Conservation (phyloP, 2,888 invertebrate species). For the Catocala fraxini region DNA sequence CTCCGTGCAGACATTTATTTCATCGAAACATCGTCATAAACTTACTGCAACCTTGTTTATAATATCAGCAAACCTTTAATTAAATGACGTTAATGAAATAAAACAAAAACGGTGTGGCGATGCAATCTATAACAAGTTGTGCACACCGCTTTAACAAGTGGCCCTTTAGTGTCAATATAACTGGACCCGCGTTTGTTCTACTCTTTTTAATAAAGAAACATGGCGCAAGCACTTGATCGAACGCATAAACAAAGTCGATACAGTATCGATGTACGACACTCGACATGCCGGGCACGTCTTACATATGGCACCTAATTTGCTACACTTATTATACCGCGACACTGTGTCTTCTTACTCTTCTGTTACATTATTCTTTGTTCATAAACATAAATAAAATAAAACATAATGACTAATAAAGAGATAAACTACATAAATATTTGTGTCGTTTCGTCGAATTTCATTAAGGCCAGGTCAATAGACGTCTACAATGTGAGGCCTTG, state of each 20-base stretch:
- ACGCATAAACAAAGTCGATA: conserved; percentile 33
- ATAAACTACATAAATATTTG: conserved; percentile 40
- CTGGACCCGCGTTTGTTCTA: conserved; percentile 27
- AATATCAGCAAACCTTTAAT: conserved; percentile 34
- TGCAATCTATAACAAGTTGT: conserved; percentile 37
- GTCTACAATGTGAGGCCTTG: conserved; percentile 67
- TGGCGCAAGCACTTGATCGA: conserved; percentile 34
- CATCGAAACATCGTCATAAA: conserved; percentile 27
- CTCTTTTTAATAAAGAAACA: conserved; percentile 37
- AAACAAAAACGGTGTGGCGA: conserved; percentile 30
- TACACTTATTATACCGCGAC: conserved; percentile 41
- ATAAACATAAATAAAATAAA: conserved; percentile 25
- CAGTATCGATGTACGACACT: conserved; percentile 37
- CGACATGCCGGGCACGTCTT: conserved; percentile 38
- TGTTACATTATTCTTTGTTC: conserved; percentile 20
- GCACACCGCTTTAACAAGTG: conserved; percentile 27
- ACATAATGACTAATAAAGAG: conserved; percentile 39
- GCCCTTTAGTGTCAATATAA: conserved; percentile 30
- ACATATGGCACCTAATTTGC: conserved; percentile 53
- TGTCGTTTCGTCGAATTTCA: conserved; percentile 64
- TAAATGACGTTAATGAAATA: conserved; percentile 33
- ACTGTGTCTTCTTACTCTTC: conserved; percentile 25
- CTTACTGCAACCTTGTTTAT: conserved; percentile 26
- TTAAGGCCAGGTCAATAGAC: conserved; percentile 78
- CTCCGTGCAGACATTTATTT: conserved; percentile 18